Conservation (phyloP, 2,888 invertebrate genomes). For the Caenorhabditis panamensis region DNA sequence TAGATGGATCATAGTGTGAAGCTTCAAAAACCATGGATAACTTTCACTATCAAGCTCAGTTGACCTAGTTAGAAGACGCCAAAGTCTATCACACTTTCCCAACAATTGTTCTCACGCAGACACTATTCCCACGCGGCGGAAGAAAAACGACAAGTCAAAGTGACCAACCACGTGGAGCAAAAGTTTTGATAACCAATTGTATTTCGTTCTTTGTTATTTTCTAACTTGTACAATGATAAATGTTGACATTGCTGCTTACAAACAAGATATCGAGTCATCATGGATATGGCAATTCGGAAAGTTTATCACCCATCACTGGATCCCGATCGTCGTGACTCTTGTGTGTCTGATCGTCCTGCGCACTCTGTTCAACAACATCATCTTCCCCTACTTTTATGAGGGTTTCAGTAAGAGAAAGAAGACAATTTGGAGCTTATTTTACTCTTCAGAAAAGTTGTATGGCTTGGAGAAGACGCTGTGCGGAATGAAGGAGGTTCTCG, state of each 20-base stretch:
- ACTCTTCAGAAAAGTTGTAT: constrained; percentile 45
- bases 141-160: constrained; percentile 19
- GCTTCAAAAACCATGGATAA: no score
- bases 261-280: constrained; percentile 43
- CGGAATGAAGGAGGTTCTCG: constrained; percentile 47
- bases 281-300: constrained; percentile 44
- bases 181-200: constrained; percentile 1
- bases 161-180: not conserved
- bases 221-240: constrained; percentile 38
- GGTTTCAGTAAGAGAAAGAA: constrained; percentile 45
- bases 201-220: not conserved
- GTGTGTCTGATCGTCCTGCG: constrained; percentile 32
- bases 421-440: not conserved
- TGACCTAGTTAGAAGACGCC: no score
- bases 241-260: constrained; percentile 48
- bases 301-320: constrained; percentile 47
- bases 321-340: constrained; percentile 31
- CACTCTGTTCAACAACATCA: constrained; percentile 47
- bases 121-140: constrained; percentile 45
- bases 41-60: no score
- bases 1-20: no score
- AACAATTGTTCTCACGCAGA: constrained; percentile 6
- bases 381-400: constrained; percentile 55
- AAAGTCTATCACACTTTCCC: no score
- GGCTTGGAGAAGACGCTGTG: constrained; percentile 39